A percentile compares a stretch with the other conserved stretches of the same genome.
Evolutionary conservation across 2,797 vertebrate species (phyloP).

Genomic region (Garrulus glandarius): DNA sequence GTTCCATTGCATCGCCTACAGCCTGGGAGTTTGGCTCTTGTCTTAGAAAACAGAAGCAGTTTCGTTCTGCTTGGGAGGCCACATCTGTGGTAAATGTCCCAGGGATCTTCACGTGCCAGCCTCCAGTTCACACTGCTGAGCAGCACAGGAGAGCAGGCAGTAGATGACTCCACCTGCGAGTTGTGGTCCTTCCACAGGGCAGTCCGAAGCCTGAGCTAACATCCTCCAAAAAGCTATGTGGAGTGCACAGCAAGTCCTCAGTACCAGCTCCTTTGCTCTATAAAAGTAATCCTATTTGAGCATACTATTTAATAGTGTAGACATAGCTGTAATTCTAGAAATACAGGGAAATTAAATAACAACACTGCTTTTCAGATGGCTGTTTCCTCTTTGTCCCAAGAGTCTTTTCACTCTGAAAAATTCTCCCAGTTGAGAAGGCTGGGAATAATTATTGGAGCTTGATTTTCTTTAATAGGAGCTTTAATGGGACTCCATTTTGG

Average conservation of each 20-base stretch:
- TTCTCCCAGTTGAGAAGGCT: not conserved
- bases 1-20: not conserved
- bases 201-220: not conserved
- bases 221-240: not conserved
- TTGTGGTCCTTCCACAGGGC: not conserved
- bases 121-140: not conserved
- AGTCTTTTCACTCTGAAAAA: not conserved
- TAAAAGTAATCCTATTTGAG: not conserved
- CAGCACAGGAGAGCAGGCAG: not conserved
- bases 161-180: fast-evolving
- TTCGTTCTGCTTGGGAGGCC: not conserved
- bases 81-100: not conserved
- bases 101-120: not conserved
- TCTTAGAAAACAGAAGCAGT: not conserved
- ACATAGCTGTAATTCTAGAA: not conserved
- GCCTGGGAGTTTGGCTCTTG: not conserved
- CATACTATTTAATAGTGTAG: not conserved
- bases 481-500: not conserved
- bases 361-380: not conserved
- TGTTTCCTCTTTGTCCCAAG: not conserved
- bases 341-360: not conserved
- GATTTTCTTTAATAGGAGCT: not conserved
- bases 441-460: not conserved
- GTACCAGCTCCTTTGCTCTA: not conserved
- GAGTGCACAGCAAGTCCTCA: not conserved